These are phyloP conservation scores for Pluvialis apricaria DNA, from an alignment of 2,113 vertebrate genomes.

Conservation along the genomic window DNA sequence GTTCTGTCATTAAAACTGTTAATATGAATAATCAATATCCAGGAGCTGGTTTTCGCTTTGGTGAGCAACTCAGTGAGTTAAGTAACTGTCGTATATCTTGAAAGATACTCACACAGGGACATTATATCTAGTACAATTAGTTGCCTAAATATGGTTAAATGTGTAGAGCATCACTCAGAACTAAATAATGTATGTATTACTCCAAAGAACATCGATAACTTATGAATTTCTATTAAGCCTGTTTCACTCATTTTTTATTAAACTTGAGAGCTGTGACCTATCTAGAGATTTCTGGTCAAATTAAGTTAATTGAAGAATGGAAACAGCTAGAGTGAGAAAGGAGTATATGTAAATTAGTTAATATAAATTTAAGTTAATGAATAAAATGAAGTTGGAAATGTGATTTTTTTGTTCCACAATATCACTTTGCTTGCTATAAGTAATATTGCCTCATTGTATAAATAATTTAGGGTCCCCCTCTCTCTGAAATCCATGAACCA, in stretches of 20 bases:
- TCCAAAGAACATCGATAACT: slow-evolving; percentile 61
- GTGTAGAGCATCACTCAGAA: slow-evolving; percentile 19
- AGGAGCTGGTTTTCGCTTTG: background rate
- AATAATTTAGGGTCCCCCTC: background rate
- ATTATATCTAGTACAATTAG: slow-evolving; percentile 5
- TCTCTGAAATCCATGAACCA: background rate
- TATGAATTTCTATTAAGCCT: slow-evolving; percentile 65
- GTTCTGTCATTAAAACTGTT: background rate
- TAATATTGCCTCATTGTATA: background rate
- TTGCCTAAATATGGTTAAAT: slow-evolving; percentile 52
- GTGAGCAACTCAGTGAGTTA: background rate
- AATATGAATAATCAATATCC: slow-evolving; percentile 6
- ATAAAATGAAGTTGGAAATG: slow-evolving; percentile 23
- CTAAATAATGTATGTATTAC: slow-evolving; percentile 68
- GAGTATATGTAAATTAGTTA: slow-evolving; percentile 39
- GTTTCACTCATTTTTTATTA: slow-evolving; percentile 70
- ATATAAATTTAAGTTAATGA: slow-evolving; percentile 61
- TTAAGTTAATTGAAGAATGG: slow-evolving; percentile 68
- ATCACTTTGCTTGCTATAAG: background rate
- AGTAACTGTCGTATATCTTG: background rate
- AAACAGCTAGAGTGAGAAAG: slow-evolving; percentile 54
- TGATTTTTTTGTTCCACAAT: background rate
- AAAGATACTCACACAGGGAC: slow-evolving; percentile 1
- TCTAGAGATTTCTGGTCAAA: slow-evolving; percentile 69
- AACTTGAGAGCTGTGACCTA: slow-evolving; percentile 70